These are phyloP conservation scores for Pomatostomus ruficeps DNA, from an alignment of 2,113 vertebrate genomes.

Conservation along the genomic window DNA sequence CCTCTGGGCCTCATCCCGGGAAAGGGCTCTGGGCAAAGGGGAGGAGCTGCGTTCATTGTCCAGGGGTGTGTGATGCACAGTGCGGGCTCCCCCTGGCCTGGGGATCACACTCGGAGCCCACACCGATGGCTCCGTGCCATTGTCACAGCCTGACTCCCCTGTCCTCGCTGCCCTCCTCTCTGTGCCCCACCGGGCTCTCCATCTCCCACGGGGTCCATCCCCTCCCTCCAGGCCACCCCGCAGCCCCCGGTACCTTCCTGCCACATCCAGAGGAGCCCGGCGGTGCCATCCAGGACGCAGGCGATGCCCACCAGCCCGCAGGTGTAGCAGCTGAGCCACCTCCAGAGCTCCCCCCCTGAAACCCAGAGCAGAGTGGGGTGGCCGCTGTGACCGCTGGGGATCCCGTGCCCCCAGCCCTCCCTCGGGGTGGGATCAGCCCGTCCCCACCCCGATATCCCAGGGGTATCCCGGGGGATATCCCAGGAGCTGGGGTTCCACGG, in stretches of 20 bases:
- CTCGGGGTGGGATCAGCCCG: fast-evolving
- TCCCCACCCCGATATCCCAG: fast-evolving
- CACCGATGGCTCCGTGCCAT: too few relatives aligned
- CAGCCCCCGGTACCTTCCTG: conserved; percentile 18
- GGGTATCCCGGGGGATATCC: too few relatives aligned
- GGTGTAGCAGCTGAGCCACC: conserved; percentile 52
- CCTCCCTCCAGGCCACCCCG: fast-evolving
- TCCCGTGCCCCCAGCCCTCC: fast-evolving
- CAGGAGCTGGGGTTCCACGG: neutral
- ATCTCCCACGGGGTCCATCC: fast-evolving
- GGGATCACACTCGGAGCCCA: neutral
- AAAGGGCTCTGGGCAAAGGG: neutral
- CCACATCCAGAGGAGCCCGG: conserved; percentile 23
- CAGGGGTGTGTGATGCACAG: fast-evolving
- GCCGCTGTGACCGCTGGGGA: fast-evolving
- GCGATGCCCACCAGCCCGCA: conserved; percentile 15
- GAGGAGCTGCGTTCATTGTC: fast-evolving
- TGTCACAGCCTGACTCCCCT: too few relatives aligned
- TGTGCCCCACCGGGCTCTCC: neutral
- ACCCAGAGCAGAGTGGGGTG: neutral
- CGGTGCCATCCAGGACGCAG: neutral
- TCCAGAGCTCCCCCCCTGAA: conserved; percentile 50
- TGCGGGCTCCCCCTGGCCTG: neutral
- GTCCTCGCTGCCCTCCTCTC: neutral
- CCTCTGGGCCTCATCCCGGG: neutral